Evolutionary conservation across 2,113 vertebrate genomes (phyloP).

Genomic region (Takifugu bimaculatus): DNA sequence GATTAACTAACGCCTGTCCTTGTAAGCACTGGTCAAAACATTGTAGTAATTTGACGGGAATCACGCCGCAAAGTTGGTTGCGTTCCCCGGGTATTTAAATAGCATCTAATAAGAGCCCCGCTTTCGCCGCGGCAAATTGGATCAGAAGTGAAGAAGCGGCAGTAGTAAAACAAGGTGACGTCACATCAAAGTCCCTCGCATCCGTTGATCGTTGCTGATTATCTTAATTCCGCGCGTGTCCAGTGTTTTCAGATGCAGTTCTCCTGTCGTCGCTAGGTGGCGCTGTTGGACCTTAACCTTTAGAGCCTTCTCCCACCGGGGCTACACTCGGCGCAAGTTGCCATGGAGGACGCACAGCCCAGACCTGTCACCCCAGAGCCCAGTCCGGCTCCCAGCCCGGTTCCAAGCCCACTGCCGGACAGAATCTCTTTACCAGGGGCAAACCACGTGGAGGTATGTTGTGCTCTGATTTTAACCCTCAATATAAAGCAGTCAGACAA

Average conservation of each 20-base stretch:
- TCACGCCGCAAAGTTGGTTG: neutral
- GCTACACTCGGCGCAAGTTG: conserved; percentile 2
- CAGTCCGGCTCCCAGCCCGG: conserved; percentile 34
- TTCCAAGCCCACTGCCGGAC: conserved; percentile 50
- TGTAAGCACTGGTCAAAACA: conserved; percentile 47
- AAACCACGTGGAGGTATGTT: conserved; percentile 71
- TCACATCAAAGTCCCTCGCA: too few relatives aligned
- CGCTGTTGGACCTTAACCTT: conserved; percentile 20
- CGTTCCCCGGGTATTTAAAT: neutral
- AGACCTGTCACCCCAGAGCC: conserved; percentile 34
- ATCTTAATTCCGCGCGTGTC: too few relatives aligned
- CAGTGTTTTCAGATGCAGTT: too few relatives aligned
- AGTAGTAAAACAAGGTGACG: too few relatives aligned
- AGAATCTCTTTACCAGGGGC: conserved; percentile 37
- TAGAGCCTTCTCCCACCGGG: conserved; percentile 41
- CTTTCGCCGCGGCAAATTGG: too few relatives aligned
- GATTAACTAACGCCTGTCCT: conserved; percentile 63
- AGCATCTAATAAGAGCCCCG: too few relatives aligned
- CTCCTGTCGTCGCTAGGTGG: too few relatives aligned
- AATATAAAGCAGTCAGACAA: too few relatives aligned
- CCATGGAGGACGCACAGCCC: conserved; percentile 61
- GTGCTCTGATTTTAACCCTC: neutral
- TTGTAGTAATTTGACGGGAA: conserved; percentile 28
- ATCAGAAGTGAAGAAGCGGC: too few relatives aligned
- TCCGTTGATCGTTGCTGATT: too few relatives aligned